Conservation (phyloP, 2,797 vertebrate genomes). For the Tinamus major region DNA sequence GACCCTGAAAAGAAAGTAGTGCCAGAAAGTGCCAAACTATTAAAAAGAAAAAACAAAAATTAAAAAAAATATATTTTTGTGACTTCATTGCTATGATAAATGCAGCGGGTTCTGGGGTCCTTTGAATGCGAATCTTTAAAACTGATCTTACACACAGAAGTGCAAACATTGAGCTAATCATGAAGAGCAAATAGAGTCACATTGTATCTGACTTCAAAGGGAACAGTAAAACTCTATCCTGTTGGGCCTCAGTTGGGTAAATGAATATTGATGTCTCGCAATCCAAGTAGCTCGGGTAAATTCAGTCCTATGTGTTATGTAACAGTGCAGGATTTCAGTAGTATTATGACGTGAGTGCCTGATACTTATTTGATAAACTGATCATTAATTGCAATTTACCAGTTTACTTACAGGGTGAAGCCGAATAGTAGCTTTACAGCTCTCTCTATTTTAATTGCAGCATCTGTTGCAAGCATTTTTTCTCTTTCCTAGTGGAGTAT, state of each 20-base stretch:
- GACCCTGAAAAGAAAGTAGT: conserved; percentile 3
- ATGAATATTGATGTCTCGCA: background rate
- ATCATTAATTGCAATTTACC: conserved; percentile 60
- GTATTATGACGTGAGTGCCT: conserved; percentile 57
- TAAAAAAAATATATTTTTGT: background rate
- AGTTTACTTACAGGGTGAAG: conserved; percentile 51
- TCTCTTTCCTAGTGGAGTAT: background rate
- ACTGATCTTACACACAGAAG: background rate
- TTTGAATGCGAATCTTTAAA: conserved; percentile 15
- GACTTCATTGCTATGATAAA: conserved; percentile 50
- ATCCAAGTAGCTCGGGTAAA: conserved; percentile 7
- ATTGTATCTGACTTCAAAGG: conserved; percentile 8
- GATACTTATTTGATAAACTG: conserved; percentile 52
- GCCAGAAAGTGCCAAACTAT: conserved; percentile 29
- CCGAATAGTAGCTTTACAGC: conserved; percentile 44
- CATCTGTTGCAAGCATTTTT: conserved; percentile 28
- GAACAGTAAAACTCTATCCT: background rate
- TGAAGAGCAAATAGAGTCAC: conserved; percentile 27
- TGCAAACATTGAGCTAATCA: conserved; percentile 26
- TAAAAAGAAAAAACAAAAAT: background rate
- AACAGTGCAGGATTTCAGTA: conserved; percentile 53
- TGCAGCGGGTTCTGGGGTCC: background rate
- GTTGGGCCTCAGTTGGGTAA: background rate
- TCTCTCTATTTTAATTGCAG: conserved; percentile 48
- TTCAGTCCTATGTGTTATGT: conserved; percentile 42